Percentiles rank a stretch among this genome's conserved stretches.
Conservation (phyloP, 2,113 vertebrate genomes). For the Madoqua kirkii region DNA sequence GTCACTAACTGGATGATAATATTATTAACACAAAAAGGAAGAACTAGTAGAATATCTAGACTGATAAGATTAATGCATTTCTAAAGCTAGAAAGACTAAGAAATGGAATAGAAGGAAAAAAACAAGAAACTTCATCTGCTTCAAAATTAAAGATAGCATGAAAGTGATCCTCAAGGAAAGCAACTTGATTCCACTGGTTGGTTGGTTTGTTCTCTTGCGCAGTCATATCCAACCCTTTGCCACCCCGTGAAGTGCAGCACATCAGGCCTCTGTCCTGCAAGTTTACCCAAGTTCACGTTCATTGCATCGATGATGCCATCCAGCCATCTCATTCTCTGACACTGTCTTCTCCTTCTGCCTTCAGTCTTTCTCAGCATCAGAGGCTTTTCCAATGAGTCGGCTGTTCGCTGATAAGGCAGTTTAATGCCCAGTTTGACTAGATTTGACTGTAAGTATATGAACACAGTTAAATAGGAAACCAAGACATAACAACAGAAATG, state of each 20-base stretch:
- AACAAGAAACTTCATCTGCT: not conserved
- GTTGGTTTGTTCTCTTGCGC: not conserved
- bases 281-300: not conserved
- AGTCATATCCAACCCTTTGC: not conserved
- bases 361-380: not conserved
- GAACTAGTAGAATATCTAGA: not conserved
- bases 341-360: not conserved
- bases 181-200: not conserved
- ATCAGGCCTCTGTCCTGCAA: not conserved
- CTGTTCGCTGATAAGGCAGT: not conserved
- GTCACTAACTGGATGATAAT: not conserved
- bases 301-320: not conserved
- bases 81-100: not conserved
- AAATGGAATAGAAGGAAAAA: not conserved
- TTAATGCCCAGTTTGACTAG: not conserved
- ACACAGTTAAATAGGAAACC: not conserved
- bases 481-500: not conserved
- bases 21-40: not conserved
- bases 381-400: not conserved
- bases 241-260: not conserved
- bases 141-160: not conserved
- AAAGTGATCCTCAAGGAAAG: not conserved
- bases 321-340: not conserved
- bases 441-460: not conserved
- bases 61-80: not conserved